Conservation (phyloP, 2,797 vertebrate genomes). For the Pangasius macronema region DNA sequence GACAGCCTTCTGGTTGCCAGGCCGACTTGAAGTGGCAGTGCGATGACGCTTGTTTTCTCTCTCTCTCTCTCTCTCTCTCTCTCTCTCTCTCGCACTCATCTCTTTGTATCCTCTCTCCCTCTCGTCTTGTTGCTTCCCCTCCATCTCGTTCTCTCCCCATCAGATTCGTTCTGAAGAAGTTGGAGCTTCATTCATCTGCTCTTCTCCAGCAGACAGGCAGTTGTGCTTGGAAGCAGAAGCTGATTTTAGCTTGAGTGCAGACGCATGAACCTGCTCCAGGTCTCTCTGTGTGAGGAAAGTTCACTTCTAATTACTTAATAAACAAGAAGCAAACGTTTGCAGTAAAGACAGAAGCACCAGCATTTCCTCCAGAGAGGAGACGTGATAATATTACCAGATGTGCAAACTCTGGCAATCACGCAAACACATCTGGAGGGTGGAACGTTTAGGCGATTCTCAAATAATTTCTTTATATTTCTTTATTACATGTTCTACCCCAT, state of each 20-base stretch:
- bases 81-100: constrained; percentile 56
- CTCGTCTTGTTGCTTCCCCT: constrained; percentile 33
- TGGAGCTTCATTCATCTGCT: constrained; percentile 19
- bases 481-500: too few relatives aligned
- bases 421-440: neutral
- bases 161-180: neutral
- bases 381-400: neutral
- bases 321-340: neutral
- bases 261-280: neutral
- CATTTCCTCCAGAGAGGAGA: neutral
- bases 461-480: neutral
- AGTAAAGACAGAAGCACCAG: neutral
- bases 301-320: neutral
- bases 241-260: neutral
- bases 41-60: constrained; percentile 66
- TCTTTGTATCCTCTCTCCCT: neutral
- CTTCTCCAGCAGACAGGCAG: neutral
- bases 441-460: too few relatives aligned
- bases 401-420: neutral
- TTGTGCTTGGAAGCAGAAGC: neutral
- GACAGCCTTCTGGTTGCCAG: constrained; percentile 73
- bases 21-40: constrained; percentile 74
- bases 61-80: constrained; percentile 66
- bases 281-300: neutral
- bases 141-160: constrained; percentile 59